These are phyloP conservation scores for Enhydra lutris DNA, from an alignment of 2,113 vertebrate genomes.

Conservation along the genomic window DNA sequence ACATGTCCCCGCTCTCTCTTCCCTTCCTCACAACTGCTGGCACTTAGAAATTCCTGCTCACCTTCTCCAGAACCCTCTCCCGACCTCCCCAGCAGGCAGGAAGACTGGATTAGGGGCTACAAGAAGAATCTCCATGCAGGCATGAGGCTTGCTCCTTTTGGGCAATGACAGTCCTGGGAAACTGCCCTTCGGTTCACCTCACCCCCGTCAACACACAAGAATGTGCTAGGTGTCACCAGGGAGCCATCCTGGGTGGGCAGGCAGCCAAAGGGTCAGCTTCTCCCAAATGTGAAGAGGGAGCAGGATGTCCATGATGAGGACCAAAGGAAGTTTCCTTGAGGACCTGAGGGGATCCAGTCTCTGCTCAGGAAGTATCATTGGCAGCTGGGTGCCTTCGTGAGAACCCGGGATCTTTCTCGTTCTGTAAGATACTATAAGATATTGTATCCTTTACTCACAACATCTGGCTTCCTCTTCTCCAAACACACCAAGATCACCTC, in stretches of 20 bases:
- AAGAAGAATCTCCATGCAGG: background rate
- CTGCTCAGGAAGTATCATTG: rapidly evolving
- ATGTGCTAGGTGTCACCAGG: background rate
- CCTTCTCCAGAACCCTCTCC: background rate
- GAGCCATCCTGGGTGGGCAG: background rate
- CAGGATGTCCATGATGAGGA: background rate
- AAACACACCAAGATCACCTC: no score
- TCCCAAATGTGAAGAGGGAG: background rate
- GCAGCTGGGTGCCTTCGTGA: background rate
- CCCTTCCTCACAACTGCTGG: no score
- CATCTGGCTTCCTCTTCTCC: background rate
- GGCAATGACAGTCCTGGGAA: no score
- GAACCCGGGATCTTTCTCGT: background rate
- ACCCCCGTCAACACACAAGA: background rate
- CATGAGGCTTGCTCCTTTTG: background rate
- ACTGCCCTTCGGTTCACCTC: background rate
- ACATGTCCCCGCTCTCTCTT: no score
- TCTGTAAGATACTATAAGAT: no score
- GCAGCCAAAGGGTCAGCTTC: background rate
- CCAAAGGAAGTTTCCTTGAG: background rate
- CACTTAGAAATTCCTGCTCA: background rate
- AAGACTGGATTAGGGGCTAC: background rate
- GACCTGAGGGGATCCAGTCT: background rate
- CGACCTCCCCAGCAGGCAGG: background rate
- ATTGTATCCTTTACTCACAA: background rate